Percentiles rank a stretch among this genome's conserved stretches.
Conservation (phyloP, 2,113 vertebrate genomes). For the Ondatra zibethicus region DNA sequence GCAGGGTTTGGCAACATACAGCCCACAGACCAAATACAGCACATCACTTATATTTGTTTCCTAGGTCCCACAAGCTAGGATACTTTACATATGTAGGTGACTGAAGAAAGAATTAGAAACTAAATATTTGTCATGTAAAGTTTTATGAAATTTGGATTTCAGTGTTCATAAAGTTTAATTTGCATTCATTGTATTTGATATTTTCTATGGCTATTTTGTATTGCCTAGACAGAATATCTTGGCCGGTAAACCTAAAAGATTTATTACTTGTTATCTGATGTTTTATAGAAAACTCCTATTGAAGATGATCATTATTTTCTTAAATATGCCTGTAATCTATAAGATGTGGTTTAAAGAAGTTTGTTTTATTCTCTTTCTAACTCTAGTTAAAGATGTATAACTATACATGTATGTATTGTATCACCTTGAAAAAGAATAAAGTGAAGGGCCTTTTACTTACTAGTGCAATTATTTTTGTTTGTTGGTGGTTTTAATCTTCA, state of each 20-base stretch:
- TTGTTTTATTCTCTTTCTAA: slow-evolving; percentile 29
- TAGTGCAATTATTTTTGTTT: slow-evolving; percentile 53
- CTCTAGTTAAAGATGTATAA: slow-evolving; percentile 8
- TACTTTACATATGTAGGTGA: slow-evolving; percentile 45
- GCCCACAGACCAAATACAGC: neutral
- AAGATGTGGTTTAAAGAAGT: slow-evolving; percentile 14
- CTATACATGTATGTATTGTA: neutral
- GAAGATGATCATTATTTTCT: slow-evolving; percentile 26
- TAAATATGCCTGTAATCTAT: neutral
- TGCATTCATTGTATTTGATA: neutral
- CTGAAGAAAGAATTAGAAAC: slow-evolving; percentile 4
- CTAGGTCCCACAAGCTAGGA: neutral
- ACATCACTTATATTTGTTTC: slow-evolving; percentile 46
- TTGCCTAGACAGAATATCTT: neutral
- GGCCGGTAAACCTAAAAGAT: slow-evolving; percentile 1
- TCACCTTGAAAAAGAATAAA: neutral
- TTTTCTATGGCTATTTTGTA: slow-evolving; percentile 26
- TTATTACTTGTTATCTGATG: neutral
- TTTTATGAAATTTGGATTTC: slow-evolving; percentile 49
- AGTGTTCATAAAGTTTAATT: slow-evolving; percentile 19
- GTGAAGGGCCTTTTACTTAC: slow-evolving; percentile 40
- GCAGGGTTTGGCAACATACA: slow-evolving; percentile 6
- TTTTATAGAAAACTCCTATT: slow-evolving; percentile 16
- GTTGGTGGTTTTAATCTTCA: slow-evolving; percentile 80
- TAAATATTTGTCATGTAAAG: slow-evolving; percentile 14